These are phyloP conservation scores for Sebastes dallii DNA, from an alignment of 2,797 vertebrate genomes.

Conservation along the genomic window DNA sequence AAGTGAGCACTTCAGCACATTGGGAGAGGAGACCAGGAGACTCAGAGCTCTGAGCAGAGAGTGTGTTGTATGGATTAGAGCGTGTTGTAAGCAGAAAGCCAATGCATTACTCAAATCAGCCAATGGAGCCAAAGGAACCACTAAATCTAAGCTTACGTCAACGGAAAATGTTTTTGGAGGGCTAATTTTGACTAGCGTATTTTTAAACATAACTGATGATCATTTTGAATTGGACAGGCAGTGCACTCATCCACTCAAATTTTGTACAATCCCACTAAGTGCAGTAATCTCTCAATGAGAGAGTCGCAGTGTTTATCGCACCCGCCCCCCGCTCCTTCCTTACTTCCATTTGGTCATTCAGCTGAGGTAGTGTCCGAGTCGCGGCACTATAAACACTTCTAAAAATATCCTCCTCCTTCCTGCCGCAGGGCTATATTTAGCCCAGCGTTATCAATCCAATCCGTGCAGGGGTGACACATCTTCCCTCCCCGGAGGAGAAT, in stretches of 20 bases:
- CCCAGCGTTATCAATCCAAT: conserved; percentile 79
- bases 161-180: conserved; percentile 32
- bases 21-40: conserved; percentile 7
- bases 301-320: conserved; percentile 17
- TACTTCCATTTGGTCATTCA: conserved; percentile 60
- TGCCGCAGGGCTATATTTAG: conserved; percentile 83
- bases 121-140: conserved; percentile 33
- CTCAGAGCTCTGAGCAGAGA: conserved; percentile 9
- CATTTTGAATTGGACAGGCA: conserved; percentile 26
- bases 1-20: conserved; percentile 41
- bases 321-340: neutral
- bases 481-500: conserved; percentile 62
- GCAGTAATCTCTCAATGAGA: conserved; percentile 49
- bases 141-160: conserved; percentile 33
- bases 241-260: conserved; percentile 20
- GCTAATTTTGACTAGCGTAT: conserved; percentile 31
- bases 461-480: conserved; percentile 71
- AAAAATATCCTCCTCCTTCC: conserved; percentile 80
- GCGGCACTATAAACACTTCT: conserved; percentile 75
- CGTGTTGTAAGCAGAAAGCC: conserved; percentile 42
- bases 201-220: conserved; percentile 48
- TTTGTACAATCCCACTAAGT: conserved; percentile 56
- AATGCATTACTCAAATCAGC: conserved; percentile 50
- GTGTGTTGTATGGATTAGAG: conserved; percentile 41
- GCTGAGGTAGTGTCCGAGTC: conserved; percentile 59